Base-by-base conservation (phyloP, 2,888 invertebrate species). In the Dermolepida albohirtum region DNA sequence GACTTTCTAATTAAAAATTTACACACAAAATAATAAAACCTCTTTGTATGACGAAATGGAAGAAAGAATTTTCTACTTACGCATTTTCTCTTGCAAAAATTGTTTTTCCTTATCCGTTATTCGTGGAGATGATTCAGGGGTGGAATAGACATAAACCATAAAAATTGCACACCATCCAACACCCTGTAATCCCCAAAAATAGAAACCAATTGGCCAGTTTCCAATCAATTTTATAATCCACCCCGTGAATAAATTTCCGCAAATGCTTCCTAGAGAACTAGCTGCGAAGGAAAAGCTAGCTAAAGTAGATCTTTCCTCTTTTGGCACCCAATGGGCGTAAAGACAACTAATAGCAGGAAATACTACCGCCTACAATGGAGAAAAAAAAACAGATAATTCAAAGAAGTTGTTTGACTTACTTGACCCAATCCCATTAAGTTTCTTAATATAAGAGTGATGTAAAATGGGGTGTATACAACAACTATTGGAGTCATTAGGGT, bases 241-340 rank as follows among this genome's bases (percentile, higher is more conserved):
- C 4, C 86, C 86, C 0, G 87, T 57, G 12, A 69, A 11, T 2
- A 64, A 8, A 55, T 68, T 67, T 4, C 68, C 68, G 4, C 40
- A 22, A 7, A 70, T 41, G 10, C 34, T 43, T 10, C 63, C 64
- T 7, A 55, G n/a, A 1, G 64, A 27, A 64, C 22, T 55, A 5
- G 50, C 90, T 74, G 92, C 92, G 83, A 93, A 93, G 66, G 93
- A 91, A 74, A 92, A 90, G 41, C 93, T 91, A 68, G 92, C 92
- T 89, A 92, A 90, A 74, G 92, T 86, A 78, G 92, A 92, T 76
- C 93, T 89, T 83, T 93, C 93, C 77, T 90, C 91, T 55, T 92
- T 92, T 10, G 59, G 59, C n/a, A 49, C 49, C 59, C 59, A 62
- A 34, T 39, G 47, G 5, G 34, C 47, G 8, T 29, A 49, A 5